phyloP scores from a whole-genome alignment of 2,113 vertebrate species.

The Gnathonemus longibarbis region DNA sequence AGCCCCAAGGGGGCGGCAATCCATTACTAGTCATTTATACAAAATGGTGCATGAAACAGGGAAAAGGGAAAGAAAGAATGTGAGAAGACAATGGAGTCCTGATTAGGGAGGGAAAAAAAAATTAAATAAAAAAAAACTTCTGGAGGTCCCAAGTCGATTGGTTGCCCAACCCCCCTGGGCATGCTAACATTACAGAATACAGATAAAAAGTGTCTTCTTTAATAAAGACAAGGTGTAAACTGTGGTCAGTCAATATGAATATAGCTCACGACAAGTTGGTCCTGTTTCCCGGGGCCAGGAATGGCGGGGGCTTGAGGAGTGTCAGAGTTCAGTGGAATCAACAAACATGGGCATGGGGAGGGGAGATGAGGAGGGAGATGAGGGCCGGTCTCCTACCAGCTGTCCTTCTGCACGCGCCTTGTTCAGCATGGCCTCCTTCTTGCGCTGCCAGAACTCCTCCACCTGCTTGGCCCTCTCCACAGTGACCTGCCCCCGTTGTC shows the following conservation, averaged over 20 bases:
- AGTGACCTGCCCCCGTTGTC: constrained; percentile 67
- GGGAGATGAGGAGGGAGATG: background rate
- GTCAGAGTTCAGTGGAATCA: background rate
- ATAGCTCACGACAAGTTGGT: background rate
- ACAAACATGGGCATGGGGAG: background rate
- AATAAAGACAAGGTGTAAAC: background rate
- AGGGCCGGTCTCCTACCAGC: constrained; percentile 67
- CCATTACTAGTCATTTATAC: background rate
- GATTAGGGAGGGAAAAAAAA: background rate
- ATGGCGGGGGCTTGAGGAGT: background rate
- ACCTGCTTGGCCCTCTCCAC: constrained; percentile 78
- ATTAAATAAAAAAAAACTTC: background rate
- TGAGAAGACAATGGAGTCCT: background rate
- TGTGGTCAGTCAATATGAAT: background rate
- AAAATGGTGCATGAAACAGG: background rate
- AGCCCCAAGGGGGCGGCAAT: background rate
- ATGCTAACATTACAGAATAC: background rate
- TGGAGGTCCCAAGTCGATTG: background rate
- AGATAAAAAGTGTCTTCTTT: background rate
- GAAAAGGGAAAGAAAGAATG: background rate
- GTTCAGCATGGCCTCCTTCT: constrained; percentile 88
- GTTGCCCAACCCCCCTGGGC: background rate
- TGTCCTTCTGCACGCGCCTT: constrained; percentile 95
- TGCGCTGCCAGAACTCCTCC: constrained; percentile 88
- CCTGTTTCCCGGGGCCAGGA: background rate